Conservation (phyloP, 2,113 vertebrate genomes). For the Chamaea fasciata region DNA sequence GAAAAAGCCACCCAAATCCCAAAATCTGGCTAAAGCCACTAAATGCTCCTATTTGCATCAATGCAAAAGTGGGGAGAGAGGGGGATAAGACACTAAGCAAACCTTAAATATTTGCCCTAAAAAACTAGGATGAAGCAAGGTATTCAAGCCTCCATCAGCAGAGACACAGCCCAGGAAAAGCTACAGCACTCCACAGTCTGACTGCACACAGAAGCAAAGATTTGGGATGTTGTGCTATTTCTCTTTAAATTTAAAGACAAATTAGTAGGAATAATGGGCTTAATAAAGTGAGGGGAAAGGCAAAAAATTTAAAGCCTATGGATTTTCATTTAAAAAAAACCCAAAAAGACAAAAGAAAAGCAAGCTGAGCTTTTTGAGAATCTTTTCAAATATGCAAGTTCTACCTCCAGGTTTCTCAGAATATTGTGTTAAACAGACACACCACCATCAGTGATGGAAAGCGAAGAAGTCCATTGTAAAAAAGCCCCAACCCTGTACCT, state of each 20-base stretch:
- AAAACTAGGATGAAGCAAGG: neutral
- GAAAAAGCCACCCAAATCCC: neutral
- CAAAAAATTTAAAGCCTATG: too few species aligned
- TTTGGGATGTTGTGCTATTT: neutral
- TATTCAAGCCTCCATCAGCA: neutral
- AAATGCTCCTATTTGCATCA: neutral
- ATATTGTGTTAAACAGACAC: neutral
- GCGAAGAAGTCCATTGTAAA: rapidly evolving
- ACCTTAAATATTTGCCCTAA: neutral
- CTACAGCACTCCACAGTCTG: neutral
- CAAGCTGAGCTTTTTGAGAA: too few species aligned
- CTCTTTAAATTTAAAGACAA: too few species aligned
- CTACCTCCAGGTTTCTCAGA: neutral
- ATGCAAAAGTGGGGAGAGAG: neutral
- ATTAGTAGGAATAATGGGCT: too few species aligned
- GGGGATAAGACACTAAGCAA: neutral
- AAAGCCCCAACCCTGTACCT: neutral
- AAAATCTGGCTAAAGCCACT: neutral
- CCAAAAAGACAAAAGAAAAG: too few species aligned
- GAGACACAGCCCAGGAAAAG: neutral
- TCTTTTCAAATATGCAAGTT: too few species aligned
- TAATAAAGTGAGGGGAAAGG: too few species aligned
- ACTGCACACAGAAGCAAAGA: neutral
- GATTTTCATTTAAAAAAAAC: too few species aligned
- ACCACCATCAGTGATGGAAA: neutral